Evolutionary conservation across 2,113 vertebrate genomes (phyloP).

Genomic region (Formicarius rufipectus): DNA sequence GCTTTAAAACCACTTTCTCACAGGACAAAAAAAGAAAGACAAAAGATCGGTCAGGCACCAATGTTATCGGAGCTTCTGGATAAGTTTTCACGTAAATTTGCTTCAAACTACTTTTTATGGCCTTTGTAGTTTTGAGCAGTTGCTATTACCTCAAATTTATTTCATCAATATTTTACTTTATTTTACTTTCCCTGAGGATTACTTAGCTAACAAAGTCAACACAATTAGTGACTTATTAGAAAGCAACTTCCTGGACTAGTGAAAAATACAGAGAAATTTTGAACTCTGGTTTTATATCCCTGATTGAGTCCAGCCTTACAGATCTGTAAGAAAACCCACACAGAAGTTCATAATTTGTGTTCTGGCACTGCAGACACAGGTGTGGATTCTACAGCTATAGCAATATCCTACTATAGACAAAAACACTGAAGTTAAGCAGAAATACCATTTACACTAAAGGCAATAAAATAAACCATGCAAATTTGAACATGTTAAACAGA

Average conservation of each 20-base stretch:
- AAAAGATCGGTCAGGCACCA: neutral
- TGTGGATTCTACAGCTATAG: neutral
- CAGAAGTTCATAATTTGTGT: neutral
- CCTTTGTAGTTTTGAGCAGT: neutral
- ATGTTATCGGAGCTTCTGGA: neutral
- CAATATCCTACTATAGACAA: neutral
- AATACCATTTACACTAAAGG: neutral
- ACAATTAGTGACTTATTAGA: neutral
- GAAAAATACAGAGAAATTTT: neutral
- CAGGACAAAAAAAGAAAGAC: neutral
- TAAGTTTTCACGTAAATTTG: neutral
- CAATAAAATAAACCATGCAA: constrained; percentile 31
- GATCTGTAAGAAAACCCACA: neutral
- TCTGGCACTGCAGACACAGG: neutral
- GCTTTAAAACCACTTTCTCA: neutral
- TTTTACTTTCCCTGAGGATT: neutral
- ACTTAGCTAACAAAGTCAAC: neutral
- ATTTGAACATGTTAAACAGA: constrained; percentile 11
- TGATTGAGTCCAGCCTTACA: neutral
- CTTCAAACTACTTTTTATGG: neutral
- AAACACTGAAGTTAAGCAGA: neutral
- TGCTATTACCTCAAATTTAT: neutral
- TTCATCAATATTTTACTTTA: neutral
- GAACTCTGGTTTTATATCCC: neutral
- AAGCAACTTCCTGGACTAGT: neutral